phyloP scores from a whole-genome alignment of 1,140 invertebrate species.

The Charaxes varanes region DNA sequence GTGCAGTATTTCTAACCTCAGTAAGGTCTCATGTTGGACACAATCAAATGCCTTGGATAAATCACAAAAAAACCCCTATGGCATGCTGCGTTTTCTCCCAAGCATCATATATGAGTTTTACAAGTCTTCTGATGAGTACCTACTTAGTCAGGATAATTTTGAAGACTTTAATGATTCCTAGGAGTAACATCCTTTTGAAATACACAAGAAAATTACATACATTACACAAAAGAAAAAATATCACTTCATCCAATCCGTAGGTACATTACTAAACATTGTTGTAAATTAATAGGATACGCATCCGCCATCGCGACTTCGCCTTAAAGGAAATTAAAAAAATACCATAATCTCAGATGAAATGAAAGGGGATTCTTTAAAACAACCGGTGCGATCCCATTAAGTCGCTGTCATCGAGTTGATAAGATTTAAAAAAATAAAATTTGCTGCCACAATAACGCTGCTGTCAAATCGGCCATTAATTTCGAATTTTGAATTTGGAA shows the following conservation, averaged over 20 bases:
- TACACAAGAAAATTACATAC: too few relatives aligned
- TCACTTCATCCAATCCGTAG: constrained; percentile 3
- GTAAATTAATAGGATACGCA: constrained; percentile 18
- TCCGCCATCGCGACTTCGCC: constrained; percentile 16
- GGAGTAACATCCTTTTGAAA: too few relatives aligned
- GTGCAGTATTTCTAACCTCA: too few relatives aligned
- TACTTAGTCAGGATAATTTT: too few relatives aligned
- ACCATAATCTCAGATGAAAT: constrained; percentile 30
- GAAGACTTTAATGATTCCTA: too few relatives aligned
- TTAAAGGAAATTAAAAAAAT: constrained; percentile 23
- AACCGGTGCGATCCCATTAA: constrained; percentile 63
- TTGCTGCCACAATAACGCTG: constrained; percentile 68
- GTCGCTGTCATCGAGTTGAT: constrained; percentile 69
- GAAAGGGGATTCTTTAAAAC: constrained; percentile 58
- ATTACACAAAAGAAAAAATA: too few relatives aligned
- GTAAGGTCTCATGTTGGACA: too few relatives aligned
- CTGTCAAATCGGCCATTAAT: constrained; percentile 73
- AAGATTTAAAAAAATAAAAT: constrained; percentile 57
- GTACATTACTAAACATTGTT: constrained; percentile 13
- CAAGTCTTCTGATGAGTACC: too few relatives aligned
- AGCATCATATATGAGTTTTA: too few relatives aligned
- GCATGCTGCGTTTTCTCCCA: too few relatives aligned
- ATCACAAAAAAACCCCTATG: too few relatives aligned
- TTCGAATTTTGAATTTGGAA: constrained; percentile 69
- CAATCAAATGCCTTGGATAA: too few relatives aligned